A percentile compares a stretch with the other conserved stretches of the same genome.
Evolutionary conservation across 2,113 vertebrate genomes (phyloP).

Genomic region (Sminthopsis crassicaudata): DNA sequence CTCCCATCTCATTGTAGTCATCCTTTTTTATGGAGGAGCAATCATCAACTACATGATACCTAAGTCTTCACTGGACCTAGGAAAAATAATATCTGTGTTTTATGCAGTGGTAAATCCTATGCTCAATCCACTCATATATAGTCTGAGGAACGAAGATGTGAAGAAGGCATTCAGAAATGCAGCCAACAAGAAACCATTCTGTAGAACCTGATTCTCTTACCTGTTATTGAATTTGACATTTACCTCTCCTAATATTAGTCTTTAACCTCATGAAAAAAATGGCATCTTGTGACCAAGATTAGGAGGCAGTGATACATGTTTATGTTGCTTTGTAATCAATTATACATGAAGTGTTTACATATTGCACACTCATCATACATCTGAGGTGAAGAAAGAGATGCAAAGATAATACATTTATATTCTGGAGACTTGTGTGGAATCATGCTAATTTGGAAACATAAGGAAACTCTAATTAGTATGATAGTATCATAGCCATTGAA

Average conservation of each 20-base stretch:
- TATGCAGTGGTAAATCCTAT: constrained; percentile 70
- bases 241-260: not conserved
- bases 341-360: too few species aligned
- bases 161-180: constrained; percentile 63
- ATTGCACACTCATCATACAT: not conserved
- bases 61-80: constrained; percentile 60
- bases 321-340: not conserved
- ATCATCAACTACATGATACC: constrained; percentile 69
- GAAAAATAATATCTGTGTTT: constrained; percentile 70
- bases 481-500: not conserved
- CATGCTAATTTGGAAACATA: not conserved
- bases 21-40: constrained; percentile 68
- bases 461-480: not conserved
- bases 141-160: constrained; percentile 71
- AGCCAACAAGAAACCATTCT: constrained; percentile 14
- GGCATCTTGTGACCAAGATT: not conserved
- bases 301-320: not conserved
- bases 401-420: too few species aligned
- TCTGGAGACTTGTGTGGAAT: not conserved
- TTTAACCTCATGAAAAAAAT: not conserved
- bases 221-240: not conserved
- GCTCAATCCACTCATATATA: constrained; percentile 76
- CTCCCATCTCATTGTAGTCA: constrained; percentile 56
- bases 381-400: not conserved
- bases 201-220: not conserved